Percentiles rank a stretch among this genome's conserved stretches.
Conservation (phyloP, 1,140 invertebrate species). For the Eumeta japonica region DNA sequence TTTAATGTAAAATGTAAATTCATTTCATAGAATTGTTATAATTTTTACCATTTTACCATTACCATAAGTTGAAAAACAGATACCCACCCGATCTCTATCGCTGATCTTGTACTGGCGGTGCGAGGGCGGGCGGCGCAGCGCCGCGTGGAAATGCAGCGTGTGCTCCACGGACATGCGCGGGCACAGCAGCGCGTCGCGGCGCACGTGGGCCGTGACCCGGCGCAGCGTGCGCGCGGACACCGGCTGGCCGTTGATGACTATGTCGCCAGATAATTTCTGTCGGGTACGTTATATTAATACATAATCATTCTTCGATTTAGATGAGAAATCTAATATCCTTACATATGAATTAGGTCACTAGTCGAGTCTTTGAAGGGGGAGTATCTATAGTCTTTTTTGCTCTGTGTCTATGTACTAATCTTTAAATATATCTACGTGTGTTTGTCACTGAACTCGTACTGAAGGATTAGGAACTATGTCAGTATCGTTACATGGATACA, state of each 20-base stretch:
- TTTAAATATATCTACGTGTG: no score
- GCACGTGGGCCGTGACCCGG: conserved; percentile 65
- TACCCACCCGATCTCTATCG: conserved; percentile 58
- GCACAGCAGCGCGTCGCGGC: conserved; percentile 59
- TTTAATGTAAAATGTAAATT: conserved; percentile 6
- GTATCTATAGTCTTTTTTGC: not conserved
- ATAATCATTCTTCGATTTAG: not conserved
- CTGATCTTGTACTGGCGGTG: conserved; percentile 63
- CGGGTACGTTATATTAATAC: conserved; percentile 10
- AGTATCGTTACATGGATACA: not conserved
- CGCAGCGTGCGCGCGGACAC: conserved; percentile 70
- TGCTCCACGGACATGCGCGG: conserved; percentile 80
- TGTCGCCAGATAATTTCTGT: conserved; percentile 69
- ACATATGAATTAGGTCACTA: not conserved
- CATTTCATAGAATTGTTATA: not conserved
- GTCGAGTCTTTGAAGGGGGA: not conserved
- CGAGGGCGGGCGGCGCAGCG: conserved; percentile 63
- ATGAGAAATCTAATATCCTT: not conserved
- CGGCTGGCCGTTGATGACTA: conserved; percentile 83
- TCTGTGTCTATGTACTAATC: not conserved
- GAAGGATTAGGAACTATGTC: no score
- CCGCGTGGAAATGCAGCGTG: conserved; percentile 76
- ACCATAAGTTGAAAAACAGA: no score
- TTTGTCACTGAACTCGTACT: no score
- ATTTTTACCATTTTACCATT: not conserved